These are phyloP conservation scores for Lepidocyrtoides sp. DNA, from an alignment of 2,888 invertebrate genomes.

Conservation along the genomic window DNA sequence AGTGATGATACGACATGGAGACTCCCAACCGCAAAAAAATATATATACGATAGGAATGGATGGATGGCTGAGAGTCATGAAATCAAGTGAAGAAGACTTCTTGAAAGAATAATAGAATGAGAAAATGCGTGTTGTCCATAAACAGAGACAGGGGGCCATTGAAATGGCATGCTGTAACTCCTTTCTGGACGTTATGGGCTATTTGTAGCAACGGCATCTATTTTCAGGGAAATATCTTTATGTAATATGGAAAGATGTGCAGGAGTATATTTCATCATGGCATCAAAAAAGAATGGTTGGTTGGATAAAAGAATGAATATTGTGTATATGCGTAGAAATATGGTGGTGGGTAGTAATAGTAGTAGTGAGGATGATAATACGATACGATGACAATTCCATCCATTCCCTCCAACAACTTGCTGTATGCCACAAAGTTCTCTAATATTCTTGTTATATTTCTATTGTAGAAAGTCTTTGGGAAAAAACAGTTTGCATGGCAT, in stretches of 20 bases:
- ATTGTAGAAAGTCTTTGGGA: background rate
- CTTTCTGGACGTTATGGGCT: constrained; percentile 26
- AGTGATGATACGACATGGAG: constrained; percentile 36
- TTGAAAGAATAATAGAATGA: constrained; percentile 28
- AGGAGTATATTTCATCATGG: too few species aligned
- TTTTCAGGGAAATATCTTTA: background rate
- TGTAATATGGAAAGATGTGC: background rate
- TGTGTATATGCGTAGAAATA: background rate
- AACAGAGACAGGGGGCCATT: constrained; percentile 7
- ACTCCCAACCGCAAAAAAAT: constrained; percentile 22
- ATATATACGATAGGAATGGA: background rate
- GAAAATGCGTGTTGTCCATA: background rate
- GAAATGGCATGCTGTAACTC: constrained; percentile 11
- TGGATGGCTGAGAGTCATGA: constrained; percentile 11
- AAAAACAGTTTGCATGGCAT: constrained; percentile 1
- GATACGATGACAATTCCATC: constrained; percentile 36
- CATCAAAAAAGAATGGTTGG: too few species aligned
- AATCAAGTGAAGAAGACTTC: constrained; percentile 28
- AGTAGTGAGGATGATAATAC: background rate
- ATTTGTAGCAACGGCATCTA: constrained; percentile 19
- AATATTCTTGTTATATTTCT: background rate
- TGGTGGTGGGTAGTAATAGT: too few species aligned
- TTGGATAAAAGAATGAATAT: background rate
- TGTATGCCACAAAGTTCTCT: background rate
- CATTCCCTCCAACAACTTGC: background rate